Base-by-base conservation (phyloP, 1,140 invertebrate species). In the Acromyrmex echinatior region DNA sequence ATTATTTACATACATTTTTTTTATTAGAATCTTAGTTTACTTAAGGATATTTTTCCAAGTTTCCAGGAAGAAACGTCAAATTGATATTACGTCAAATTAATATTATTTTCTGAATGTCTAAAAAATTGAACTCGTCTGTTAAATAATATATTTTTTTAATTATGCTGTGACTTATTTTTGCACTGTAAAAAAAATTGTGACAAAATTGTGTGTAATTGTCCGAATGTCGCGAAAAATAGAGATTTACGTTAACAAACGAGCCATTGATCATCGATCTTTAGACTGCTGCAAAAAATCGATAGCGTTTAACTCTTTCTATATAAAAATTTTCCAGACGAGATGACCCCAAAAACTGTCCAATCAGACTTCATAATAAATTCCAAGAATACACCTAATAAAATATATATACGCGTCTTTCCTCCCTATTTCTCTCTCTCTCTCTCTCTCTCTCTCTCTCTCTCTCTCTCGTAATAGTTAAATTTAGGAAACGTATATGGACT, bases 271-370 rank as follows among this genome's bases (percentile, higher is more conserved):
- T 65, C 39, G 39, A 45, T 25, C 74, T 78, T 63, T 45, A 49
- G 60, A 45, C 10, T n/a, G 18, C 39, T 45, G 21, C 35, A 39
- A 60, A 77, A 77, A 39, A 31, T 78, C 76, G 60, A 78, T 78
- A 78, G 39, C 60, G 2, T 65, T 78, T 78, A 78, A 78, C 58
- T 65, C 58, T 78, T 78, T 65, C 76, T 65, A 78, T 78, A 78
- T 78, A 78, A 78, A 78, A 78, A 78, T 12, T 31, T n/a, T 65
- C 60, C 76, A 78, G 76, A 65, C 76, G 16, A 45, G 76, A 65
- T 63, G 76, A 78, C 58, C 76, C 9, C 35, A 78, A 65, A 45
- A 78, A 25, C 10, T 35, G 35, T 53, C 51, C 71, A 56, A 49
- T 45, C 76, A 63, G 58, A 63, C 73, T 76, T 62, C 35, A 76